Conservation (phyloP, 1,140 invertebrate genomes). For the Pantala flavescens region DNA sequence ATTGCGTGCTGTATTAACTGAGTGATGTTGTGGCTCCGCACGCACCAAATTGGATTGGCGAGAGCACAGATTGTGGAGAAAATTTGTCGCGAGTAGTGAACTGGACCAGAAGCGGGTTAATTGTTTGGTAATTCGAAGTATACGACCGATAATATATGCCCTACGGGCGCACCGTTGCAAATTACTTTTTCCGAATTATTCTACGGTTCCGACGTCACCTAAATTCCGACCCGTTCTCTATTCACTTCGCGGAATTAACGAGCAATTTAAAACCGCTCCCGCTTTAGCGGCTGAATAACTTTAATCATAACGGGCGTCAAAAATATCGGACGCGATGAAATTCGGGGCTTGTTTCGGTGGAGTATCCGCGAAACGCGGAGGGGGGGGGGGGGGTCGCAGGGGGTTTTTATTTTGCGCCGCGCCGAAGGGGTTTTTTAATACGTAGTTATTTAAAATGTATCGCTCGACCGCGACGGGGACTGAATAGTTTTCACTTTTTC, state of each 20-base stretch:
- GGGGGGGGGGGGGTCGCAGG: too few relatives aligned
- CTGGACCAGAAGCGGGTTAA: background rate
- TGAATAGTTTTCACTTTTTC: too few relatives aligned
- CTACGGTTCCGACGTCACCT: background rate
- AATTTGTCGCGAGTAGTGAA: background rate
- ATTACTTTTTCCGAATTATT: background rate
- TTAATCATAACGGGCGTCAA: too few relatives aligned
- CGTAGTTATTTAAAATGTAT: too few relatives aligned
- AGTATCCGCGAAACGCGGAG: too few relatives aligned
- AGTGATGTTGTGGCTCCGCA: background rate
- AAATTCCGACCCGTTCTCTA: background rate
- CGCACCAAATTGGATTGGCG: background rate
- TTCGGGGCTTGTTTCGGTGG: too few relatives aligned
- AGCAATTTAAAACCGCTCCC: background rate
- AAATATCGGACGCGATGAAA: too few relatives aligned
- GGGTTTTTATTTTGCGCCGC: too few relatives aligned
- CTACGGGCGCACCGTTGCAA: background rate
- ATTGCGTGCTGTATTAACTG: background rate
- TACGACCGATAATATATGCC: background rate
- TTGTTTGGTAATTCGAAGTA: slow-evolving; percentile 7
- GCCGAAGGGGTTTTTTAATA: too few relatives aligned
- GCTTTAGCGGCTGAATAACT: background rate
- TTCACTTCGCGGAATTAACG: background rate
- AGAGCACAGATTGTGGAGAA: background rate
- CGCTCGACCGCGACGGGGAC: too few relatives aligned